Conservation (phyloP, 2,888 invertebrate species). For the Theretra japonica region DNA sequence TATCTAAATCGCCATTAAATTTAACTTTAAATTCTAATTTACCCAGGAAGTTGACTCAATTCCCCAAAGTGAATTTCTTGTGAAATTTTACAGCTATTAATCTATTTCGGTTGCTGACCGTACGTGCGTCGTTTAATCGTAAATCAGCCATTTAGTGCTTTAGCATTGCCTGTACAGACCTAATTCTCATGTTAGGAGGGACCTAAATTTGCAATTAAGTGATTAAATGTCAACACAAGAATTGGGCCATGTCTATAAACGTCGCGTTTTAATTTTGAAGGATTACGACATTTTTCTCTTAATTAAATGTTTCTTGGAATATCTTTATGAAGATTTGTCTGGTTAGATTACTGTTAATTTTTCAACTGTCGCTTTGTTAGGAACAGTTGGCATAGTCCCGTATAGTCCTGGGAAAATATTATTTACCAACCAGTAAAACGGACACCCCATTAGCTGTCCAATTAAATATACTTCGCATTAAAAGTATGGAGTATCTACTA, state of each 20-base stretch:
- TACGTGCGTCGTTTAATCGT: conserved; percentile 41
- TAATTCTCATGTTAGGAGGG: conserved; percentile 56
- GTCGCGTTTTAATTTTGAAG: conserved; percentile 19
- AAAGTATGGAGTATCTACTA: no score
- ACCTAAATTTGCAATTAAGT: conserved; percentile 54
- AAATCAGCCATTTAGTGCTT: conserved; percentile 58
- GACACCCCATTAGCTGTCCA: no score
- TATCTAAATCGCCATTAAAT: not conserved
- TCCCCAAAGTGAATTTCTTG: conserved; percentile 4
- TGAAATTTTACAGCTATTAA: conserved; percentile 37
- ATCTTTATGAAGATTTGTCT: not conserved
- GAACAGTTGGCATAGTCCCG: no score
- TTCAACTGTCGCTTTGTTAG: not conserved
- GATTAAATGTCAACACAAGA: conserved; percentile 39
- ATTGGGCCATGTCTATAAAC: conserved; percentile 27
- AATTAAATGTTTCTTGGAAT: not conserved
- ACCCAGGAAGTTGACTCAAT: not conserved
- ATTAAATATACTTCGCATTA: no score
- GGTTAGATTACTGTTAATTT: not conserved
- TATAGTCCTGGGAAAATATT: no score
- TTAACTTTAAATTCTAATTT: not conserved
- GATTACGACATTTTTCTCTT: conserved; percentile 7
- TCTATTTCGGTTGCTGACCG: conserved; percentile 50
- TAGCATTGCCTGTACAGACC: conserved; percentile 48
- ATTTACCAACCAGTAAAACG: no score